These are phyloP conservation scores for Meteorus sp. DNA, from an alignment of 1,140 invertebrate genomes.

Conservation along the genomic window DNA sequence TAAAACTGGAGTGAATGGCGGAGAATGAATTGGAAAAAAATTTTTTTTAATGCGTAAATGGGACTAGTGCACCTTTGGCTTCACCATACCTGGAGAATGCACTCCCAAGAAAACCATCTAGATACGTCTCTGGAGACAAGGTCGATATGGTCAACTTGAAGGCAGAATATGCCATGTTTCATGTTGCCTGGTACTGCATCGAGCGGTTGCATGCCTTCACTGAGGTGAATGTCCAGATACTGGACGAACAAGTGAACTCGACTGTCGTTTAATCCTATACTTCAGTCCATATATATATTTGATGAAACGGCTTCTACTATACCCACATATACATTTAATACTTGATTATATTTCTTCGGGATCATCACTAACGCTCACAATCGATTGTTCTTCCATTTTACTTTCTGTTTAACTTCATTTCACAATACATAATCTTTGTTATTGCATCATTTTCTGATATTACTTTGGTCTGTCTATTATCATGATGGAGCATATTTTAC, in stretches of 20 bases:
- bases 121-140: conserved; percentile 50
- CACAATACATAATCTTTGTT: no score
- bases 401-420: no score
- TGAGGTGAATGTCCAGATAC: conserved; percentile 53
- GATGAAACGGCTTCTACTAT: not conserved
- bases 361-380: no score
- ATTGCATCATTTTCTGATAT: not conserved
- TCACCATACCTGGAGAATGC: conserved; percentile 18
- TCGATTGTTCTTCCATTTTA: no score
- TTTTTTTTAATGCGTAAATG: no score
- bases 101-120: conserved; percentile 41
- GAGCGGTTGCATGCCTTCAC: conserved; percentile 11
- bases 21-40: not conserved
- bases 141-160: conserved; percentile 14
- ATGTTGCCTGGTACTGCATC: conserved; percentile 16
- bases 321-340: not conserved
- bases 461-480: no score
- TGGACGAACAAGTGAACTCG: conserved; percentile 52
- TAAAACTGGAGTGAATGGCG: not conserved
- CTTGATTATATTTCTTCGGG: no score
- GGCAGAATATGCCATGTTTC: conserved; percentile 33
- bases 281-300: not conserved
- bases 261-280: conserved; percentile 17
- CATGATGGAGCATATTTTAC: no score
- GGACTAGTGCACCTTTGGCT: not conserved